A percentile compares a stretch with the other conserved stretches of the same genome.
phyloP scores from a whole-genome alignment of 2,113 vertebrate species.

The Microtus richardsoni region DNA sequence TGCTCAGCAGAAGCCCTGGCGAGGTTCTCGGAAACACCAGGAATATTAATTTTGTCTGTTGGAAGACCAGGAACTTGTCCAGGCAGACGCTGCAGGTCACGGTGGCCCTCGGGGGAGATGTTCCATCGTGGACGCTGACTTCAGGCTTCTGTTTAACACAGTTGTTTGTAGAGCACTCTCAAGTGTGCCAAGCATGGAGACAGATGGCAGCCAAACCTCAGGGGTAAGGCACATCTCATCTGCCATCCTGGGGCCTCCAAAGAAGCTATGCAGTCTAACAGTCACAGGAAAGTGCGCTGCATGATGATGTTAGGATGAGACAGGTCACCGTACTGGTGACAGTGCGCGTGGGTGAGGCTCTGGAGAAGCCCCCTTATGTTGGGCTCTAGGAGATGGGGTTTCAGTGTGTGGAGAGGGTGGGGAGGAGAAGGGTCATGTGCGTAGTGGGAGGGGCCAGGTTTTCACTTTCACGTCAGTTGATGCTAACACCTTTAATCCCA shows the following conservation, averaged over 20 bases:
- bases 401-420: background rate
- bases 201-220: too few species aligned
- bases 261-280: background rate
- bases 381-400: background rate
- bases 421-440: fast-evolving
- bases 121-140: background rate
- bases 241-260: background rate
- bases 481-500: too few species aligned
- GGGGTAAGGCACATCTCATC: background rate
- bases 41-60: background rate
- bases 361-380: background rate
- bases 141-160: background rate
- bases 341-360: background rate
- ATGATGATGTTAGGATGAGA: background rate
- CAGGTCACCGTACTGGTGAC: background rate
- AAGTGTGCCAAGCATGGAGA: fast-evolving
- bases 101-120: background rate
- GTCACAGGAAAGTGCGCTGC: background rate
- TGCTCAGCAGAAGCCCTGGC: background rate
- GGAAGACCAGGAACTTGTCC: background rate
- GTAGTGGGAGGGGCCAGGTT: too few species aligned
- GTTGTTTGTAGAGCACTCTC: background rate
- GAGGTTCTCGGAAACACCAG: background rate
- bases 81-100: background rate
- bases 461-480: background rate